These are phyloP conservation scores for Cladorhizidae sp. DNA, from an alignment of 37 sponge, comb jelly and placozoan species.

Conservation along the genomic window DNA sequence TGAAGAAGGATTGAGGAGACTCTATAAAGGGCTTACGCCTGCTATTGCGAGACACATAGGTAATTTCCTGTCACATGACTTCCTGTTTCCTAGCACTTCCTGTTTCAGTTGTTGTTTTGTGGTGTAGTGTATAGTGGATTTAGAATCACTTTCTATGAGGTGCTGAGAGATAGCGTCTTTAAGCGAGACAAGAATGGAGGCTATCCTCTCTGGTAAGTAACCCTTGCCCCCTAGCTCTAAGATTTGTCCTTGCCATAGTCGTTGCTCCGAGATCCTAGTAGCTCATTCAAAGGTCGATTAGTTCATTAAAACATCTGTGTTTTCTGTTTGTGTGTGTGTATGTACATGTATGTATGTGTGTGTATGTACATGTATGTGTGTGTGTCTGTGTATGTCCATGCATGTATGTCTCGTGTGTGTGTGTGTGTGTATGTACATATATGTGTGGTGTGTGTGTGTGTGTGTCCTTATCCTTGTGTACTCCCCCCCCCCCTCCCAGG, in stretches of 20 bases:
- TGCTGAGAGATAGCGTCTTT: conserved; percentile 69
- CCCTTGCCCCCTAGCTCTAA: no score
- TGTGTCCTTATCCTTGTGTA: no score
- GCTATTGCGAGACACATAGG: conserved; percentile 79
- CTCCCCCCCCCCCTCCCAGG: conserved; percentile 22
- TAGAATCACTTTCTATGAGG: conserved; percentile 81
- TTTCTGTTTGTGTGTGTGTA: no score
- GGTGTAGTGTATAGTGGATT: conserved; percentile 4
- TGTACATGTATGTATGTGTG: neutral
- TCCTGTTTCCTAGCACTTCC: no score
- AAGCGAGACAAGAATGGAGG: conserved; percentile 50
- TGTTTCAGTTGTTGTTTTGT: neutral
- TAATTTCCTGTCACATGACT: conserved; percentile 5
- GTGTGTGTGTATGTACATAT: neutral
- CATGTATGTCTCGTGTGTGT: neutral
- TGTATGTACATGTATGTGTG: neutral
- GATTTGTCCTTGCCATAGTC: no score
- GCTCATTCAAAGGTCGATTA: no score
- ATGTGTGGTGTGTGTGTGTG: neutral
- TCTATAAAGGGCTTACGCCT: conserved; percentile 79
- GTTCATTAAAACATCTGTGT: no score
- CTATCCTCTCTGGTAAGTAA: conserved; percentile 78
- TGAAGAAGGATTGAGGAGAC: conserved; percentile 75
- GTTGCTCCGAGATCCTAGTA: no score
- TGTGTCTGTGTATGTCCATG: neutral